Evolutionary conservation across 2,797 vertebrate species (phyloP), one percentile per base, ranked within the genome.

Genomic region (Pipistrellus kuhlii): DNA sequence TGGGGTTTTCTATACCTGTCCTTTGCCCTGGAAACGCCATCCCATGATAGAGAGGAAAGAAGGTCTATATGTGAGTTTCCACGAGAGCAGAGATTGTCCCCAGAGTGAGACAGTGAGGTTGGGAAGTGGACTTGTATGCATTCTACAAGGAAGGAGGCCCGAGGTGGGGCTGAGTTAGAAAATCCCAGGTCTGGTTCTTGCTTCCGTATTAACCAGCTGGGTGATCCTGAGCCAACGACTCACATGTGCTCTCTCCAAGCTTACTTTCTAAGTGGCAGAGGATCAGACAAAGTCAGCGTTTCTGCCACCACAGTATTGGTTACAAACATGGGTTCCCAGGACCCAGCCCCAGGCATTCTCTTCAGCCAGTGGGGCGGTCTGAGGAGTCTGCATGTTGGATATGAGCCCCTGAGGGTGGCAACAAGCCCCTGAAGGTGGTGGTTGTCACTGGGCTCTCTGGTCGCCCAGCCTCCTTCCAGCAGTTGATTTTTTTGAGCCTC

Each of bases 321-420:
- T 44, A 81, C 51, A 57, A 64, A 57, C 51, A 12, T 20, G 4
- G 57, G 57, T 90, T 59, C 69, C 77, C 10, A 0, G 62, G 51
- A 15, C 17, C 13, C 32, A 2, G 8, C 51, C 57, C 15, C 57
- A 7, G 27, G 6, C 27, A 32, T 25, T 72, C 48, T 44, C 46
- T 55, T 64, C 6, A 86, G 76, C 82, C 23, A 48, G 27, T 10
- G 7, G 44, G 9, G 35, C 23, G 25, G 25, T 32, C 38, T 14
- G 18, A 13, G 8, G 18, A 80, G 82, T 84, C 57, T 88, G 41
- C n/a, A 44, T 71, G n/a, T 94, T 83, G 77, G 41, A 55, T 55
- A 21, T 6, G 11, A 53, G 32, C 55, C 11, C 1, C 35, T 41
- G 5, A 11, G 35, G 35, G 7, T 18, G 68, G 51, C 90, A 25